Conservation (phyloP, 2,797 vertebrate species). For the Anisognathus igniventris region DNA sequence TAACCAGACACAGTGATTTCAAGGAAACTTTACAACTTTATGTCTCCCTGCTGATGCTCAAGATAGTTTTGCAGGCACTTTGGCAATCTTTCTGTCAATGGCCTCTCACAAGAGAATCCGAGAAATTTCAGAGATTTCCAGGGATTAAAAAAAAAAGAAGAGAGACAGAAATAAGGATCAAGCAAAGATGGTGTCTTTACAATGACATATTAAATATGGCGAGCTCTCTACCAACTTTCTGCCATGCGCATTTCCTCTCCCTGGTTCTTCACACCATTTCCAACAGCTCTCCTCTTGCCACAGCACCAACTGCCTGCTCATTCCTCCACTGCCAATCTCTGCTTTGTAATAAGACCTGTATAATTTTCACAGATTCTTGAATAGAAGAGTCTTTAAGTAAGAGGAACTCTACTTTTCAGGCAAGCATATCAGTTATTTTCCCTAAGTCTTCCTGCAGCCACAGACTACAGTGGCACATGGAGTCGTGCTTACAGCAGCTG, state of each 20-base stretch:
- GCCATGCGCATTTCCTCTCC: not conserved
- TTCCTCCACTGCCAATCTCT: not conserved
- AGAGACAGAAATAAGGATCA: not conserved
- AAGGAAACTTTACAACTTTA: not conserved
- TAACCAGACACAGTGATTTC: not conserved
- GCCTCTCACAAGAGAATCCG: not conserved
- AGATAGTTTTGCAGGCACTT: not conserved
- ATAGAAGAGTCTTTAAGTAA: not conserved
- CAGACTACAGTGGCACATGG: not conserved
- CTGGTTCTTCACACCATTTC: not conserved
- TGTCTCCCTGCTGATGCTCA: not conserved
- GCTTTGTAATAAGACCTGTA: not conserved
- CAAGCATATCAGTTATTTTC: not conserved
- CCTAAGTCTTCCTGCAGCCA: not conserved
- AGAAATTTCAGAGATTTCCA: not conserved
- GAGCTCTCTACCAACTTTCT: not conserved
- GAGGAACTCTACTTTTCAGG: not conserved
- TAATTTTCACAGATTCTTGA: not conserved
- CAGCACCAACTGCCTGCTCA: not conserved
- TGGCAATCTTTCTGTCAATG: not conserved
- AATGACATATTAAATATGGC: not conserved
- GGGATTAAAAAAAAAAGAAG: not conserved
- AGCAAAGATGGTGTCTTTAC: not conserved
- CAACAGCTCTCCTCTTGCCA: not conserved
- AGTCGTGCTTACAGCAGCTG: not conserved